Evolutionary conservation across 2,888 invertebrate genomes (phyloP).

Genomic region (Synanthedon andrenaeformis): DNA sequence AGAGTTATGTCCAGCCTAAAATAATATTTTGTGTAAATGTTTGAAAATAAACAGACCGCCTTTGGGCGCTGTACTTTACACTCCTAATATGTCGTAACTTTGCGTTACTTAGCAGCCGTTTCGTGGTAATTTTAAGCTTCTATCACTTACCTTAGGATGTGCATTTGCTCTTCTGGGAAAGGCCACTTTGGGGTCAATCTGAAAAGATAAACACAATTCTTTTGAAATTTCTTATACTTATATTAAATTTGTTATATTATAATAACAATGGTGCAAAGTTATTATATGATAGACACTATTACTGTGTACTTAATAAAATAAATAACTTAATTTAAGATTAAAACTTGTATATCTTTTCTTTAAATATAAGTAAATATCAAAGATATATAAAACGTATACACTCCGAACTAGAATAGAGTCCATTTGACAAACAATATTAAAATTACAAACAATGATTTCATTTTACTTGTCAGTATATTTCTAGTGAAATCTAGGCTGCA

Average conservation of each 20-base stretch:
- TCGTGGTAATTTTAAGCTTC: constrained; percentile 45
- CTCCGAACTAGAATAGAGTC: too few relatives aligned
- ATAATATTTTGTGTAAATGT: constrained; percentile 68
- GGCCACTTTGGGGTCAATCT: constrained; percentile 99
- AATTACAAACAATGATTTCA: too few relatives aligned
- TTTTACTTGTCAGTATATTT: background rate
- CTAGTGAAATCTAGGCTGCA: constrained; percentile 44
- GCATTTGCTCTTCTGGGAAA: constrained; percentile 99
- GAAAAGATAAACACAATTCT: constrained; percentile 59
- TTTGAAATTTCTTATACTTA: too few relatives aligned
- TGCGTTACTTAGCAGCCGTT: constrained; percentile 26
- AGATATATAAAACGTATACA: too few relatives aligned
- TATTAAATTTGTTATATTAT: too few relatives aligned
- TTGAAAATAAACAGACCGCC: constrained; percentile 60
- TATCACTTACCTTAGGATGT: constrained; percentile 93
- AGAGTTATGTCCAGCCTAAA: constrained; percentile 66
- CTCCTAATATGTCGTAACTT: constrained; percentile 47
- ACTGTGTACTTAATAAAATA: too few relatives aligned
- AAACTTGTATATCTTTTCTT: too few relatives aligned
- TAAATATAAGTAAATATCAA: too few relatives aligned
- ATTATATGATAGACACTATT: too few relatives aligned
- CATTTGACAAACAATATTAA: too few relatives aligned
- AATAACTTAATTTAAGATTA: too few relatives aligned
- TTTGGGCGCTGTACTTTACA: constrained; percentile 39
- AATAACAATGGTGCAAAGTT: too few relatives aligned